Evolutionary conservation across 2,888 invertebrate genomes (phyloP), one percentile per base, ranked within the genome.

Genomic region (Parthenolecanium corni): DNA sequence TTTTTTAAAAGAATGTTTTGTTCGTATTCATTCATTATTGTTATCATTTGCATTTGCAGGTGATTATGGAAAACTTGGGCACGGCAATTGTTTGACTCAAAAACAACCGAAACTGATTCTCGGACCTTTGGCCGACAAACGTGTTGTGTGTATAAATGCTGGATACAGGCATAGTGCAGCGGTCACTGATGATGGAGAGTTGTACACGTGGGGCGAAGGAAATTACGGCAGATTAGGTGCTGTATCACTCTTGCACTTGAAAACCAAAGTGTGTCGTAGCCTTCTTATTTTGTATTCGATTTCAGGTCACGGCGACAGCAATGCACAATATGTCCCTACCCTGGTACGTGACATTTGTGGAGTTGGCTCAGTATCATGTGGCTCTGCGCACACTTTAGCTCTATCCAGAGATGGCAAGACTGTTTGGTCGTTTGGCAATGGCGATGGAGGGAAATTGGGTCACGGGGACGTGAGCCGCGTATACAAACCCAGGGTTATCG

Each of bases 301-400:
- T 3, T n/a, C 67, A 76, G 82, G 82, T 14, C 80, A 80, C 71
- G 81, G 81, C n/a, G 81, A 82, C 70, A 78, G 76, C 67, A 78
- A 74, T 65, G 77, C 77, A 25, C 75, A 79, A 52, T 78, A 77
- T 68, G 70, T 79, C 21, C 82, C 82, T 1, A 81, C 80, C 1
- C 73, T 78, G 58, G 81, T 82, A 3, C 74, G 75, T 54, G 80
- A 80, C 69, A 70, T 82, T 46, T 73, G 73, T 16, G 76, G 77
- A 62, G 78, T 82, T n/a, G 81, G 80, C 3, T 72, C 74, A n/a
- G 79, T 79, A 9, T 75, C 78, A 3, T 79, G 79, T 69, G 79
- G 79, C 11, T 77, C 77, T 66, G 76, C 78, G 6, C 79, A 80
- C 68, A 79, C 80, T 0, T 68, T 80, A 21, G 79, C 75, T 2